Evolutionary conservation across 2,888 invertebrate species (phyloP), one percentile per base, ranked within the genome.

Genomic region (Allophyes oxyacanthae): DNA sequence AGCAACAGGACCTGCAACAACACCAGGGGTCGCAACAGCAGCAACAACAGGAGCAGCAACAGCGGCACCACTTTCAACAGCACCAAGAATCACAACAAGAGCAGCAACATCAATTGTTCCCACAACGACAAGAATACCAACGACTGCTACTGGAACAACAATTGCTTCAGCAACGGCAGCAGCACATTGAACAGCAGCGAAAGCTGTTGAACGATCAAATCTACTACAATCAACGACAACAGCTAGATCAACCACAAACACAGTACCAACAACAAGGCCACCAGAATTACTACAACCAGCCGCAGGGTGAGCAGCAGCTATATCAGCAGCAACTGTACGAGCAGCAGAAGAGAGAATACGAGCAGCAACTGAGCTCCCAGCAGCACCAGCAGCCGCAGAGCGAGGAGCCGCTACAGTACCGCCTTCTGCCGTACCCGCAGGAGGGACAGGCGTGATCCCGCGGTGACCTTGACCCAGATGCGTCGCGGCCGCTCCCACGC

Each of bases 401-500:
- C 44, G 81, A 77, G 43, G 82, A 77, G 43, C 85, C 84, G 1
- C 45, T 77, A 20, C 87, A 84, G 67, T 84, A 85, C 66, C 77
- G 77, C 1, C 77, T 86, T 54, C 68, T 85, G 25, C 82, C 84
- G 26, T 76, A 82, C 78, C 51, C 70, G 49, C 61, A 52, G 10
- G 65, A 44, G 30, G 45, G 78, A 73, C 44, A 81, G 43, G 43
- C 57, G 58, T 79, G 51, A 81, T 73, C 63, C 81, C 78, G 75
- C 78, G 80, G 78, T 90, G 94, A 91, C 91, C 91, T 91, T 92
- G 92, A 91, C 93, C 92, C 83, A 86, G 76, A 76, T 88, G 72
- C 49, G 49, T 8, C 34, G 10, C 43, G 32, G 32, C 32, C 66
- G 64, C 69, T 69, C 79, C 76, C 70, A 74, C 81, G 79, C 81